Evolutionary conservation across 2,888 invertebrate genomes (phyloP), one percentile per base, ranked within the genome.

Genomic region (Aphodius granarius): DNA sequence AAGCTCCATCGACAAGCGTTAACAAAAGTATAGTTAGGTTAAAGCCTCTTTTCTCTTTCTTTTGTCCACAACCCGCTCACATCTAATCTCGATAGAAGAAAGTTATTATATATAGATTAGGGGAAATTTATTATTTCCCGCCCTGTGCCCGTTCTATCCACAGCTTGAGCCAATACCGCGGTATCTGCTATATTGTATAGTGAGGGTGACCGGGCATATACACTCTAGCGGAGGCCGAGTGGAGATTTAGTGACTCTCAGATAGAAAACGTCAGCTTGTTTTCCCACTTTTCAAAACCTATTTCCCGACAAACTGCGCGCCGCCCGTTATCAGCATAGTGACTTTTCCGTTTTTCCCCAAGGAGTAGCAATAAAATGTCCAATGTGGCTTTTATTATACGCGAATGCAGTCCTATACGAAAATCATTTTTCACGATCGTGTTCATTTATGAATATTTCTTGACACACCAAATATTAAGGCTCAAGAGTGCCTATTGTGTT

Each of bases 181-280:
- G 13, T 43, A 43, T 43, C 43, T 43, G 13, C 43, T 23, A 23
- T 23, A 23, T 6, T 43, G 13, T 43, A 13, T 43, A 43, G 43
- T 3, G 43, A 43, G 43, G 43, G 43, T 43, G n/a, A n/a, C 71
- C 20, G 71, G 79, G 77, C 73, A 78, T 79, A 81, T 80, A 80
- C 80, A 81, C 80, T 80, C 79, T 77, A 70, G 43, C 65, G 73
- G 81, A 6, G 43, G 43, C 9, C 43, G n/a, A 65, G 65, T 15
- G 17, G 16, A 85, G 85, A 85, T 85, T 85, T 84, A 84, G 83
- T 79, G 82, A 82, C 83, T 82, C 81, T 78, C 79, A 83, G 84
- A 83, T 85, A 84, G 80, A 81, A 81, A 83, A 84, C 79, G 84
- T 83, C 83, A 82, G 83, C 82, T 82, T 82, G 83, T 83, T 83